These are phyloP conservation scores for Motacilla tschutschensis DNA, from an alignment of 2,113 vertebrate species.

Conservation along the genomic window DNA sequence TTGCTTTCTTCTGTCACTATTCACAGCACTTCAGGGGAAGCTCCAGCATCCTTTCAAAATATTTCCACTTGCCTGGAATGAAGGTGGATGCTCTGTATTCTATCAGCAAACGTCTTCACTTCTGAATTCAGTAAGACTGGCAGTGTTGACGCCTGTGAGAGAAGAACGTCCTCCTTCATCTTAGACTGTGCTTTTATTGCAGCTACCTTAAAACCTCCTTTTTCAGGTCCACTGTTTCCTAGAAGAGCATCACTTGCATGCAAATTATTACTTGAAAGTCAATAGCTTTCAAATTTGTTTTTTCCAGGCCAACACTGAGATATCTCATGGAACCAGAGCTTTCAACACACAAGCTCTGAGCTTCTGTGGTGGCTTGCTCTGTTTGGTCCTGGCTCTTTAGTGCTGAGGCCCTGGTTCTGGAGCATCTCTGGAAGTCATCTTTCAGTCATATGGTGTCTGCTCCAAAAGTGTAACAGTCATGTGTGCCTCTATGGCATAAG, in stretches of 20 bases:
- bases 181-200: neutral
- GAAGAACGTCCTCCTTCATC: neutral
- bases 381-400: neutral
- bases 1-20: neutral
- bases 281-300: neutral
- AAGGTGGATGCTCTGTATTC: neutral
- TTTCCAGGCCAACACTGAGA: constrained; percentile 72
- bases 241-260: neutral
- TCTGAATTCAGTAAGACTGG: neutral
- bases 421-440: neutral
- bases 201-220: neutral
- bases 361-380: constrained; percentile 73
- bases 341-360: constrained; percentile 74
- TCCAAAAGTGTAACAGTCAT: neutral
- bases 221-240: neutral
- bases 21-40: neutral
- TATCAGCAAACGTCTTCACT: neutral
- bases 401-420: neutral
- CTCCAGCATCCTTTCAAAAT: neutral
- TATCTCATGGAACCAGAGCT: constrained; percentile 74
- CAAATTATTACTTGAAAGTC: neutral
- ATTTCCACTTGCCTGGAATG: neutral
- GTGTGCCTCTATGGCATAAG: accelerated
- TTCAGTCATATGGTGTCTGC: neutral
- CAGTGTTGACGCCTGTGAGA: neutral